A percentile compares a stretch with the other conserved stretches of the same genome.
Evolutionary conservation across 2,888 invertebrate species (phyloP).

Genomic region (Dichetophora obliterata): DNA sequence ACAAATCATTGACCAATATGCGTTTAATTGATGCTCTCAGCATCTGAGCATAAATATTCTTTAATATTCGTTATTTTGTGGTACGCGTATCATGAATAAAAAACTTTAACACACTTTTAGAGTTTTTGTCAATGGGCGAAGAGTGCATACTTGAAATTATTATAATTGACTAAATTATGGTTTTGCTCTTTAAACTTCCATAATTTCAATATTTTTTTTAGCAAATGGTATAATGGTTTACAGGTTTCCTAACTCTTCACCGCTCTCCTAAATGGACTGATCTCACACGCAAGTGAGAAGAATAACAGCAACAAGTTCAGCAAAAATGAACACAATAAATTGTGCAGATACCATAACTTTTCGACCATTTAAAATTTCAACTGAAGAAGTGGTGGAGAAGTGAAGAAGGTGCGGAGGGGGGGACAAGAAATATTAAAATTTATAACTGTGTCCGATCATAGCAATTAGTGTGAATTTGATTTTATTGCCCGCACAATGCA

Average conservation of each 20-base stretch:
- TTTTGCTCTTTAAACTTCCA: slow-evolving; percentile 20
- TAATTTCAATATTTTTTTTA: slow-evolving; percentile 21
- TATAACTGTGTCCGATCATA: slow-evolving; percentile 66
- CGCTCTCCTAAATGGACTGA: neutral
- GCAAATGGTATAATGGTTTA: neutral
- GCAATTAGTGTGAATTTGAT: slow-evolving; percentile 67
- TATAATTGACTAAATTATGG: slow-evolving; percentile 25
- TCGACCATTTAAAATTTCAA: slow-evolving; percentile 44
- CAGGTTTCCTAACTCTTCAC: neutral
- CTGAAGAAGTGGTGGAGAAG: slow-evolving; percentile 42
- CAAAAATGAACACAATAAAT: neutral
- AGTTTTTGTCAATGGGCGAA: no score
- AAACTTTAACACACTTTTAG: no score
- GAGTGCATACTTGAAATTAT: slow-evolving; percentile 12
- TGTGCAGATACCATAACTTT: slow-evolving; percentile 28
- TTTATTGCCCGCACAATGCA: slow-evolving; percentile 53
- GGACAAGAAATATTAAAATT: slow-evolving; percentile 50
- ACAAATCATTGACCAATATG: no score
- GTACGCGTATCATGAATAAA: no score
- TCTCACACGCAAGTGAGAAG: neutral
- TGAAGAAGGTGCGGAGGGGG: slow-evolving; percentile 14
- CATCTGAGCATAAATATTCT: no score
- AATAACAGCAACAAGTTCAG: no score
- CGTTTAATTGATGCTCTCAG: no score
- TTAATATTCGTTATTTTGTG: no score